These are phyloP conservation scores for western clawed frog (Xenopus tropicalis) DNA, from an alignment of 2,113 vertebrate species.

Conservation along the genomic window DNA sequence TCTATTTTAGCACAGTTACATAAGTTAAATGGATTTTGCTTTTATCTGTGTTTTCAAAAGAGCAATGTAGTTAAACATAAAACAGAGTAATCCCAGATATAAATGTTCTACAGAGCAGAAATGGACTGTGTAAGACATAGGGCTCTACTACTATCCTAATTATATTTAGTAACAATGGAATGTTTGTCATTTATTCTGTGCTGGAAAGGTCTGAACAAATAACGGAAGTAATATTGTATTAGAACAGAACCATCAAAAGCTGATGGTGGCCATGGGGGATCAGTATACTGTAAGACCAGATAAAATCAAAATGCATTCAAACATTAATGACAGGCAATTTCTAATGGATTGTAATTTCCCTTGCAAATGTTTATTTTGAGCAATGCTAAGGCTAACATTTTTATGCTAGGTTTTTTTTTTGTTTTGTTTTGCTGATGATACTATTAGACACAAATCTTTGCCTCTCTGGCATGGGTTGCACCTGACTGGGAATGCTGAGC, in stretches of 20 bases:
- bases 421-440: too few relatives aligned
- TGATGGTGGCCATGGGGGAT: background rate
- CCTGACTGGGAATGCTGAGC: too few relatives aligned
- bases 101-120: constrained; percentile 16
- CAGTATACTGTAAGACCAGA: background rate
- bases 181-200: constrained; percentile 24
- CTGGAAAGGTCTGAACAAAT: constrained; percentile 17
- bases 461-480: too few relatives aligned
- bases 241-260: constrained; percentile 13
- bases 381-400: too few relatives aligned
- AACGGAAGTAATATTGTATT: constrained; percentile 16
- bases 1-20: constrained; percentile 26
- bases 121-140: constrained; percentile 15
- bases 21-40: constrained; percentile 21
- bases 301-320: too few relatives aligned
- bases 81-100: constrained; percentile 18
- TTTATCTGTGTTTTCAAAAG: constrained; percentile 41
- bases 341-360: too few relatives aligned
- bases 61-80: constrained; percentile 32
- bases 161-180: constrained; percentile 38
- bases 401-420: too few relatives aligned
- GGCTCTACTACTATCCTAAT: constrained; percentile 29
- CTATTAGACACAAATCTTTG: too few relatives aligned
- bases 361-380: too few relatives aligned
- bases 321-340: too few relatives aligned